These are phyloP conservation scores for Pygathrix nemaeus DNA, from an alignment of 2,113 vertebrate genomes.

Conservation along the genomic window DNA sequence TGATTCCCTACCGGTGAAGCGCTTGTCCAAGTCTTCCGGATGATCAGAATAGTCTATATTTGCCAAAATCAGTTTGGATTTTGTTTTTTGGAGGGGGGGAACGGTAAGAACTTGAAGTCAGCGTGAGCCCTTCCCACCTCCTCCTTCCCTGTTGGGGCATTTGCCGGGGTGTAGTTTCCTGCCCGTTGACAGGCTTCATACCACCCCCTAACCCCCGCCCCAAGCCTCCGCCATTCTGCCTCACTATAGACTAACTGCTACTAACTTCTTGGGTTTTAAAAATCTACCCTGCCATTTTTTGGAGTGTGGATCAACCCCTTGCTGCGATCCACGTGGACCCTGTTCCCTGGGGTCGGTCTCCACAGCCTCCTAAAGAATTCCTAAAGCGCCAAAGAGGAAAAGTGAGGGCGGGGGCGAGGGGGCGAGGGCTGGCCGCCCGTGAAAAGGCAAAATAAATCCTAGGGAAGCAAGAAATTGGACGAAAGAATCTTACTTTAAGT, in stretches of 20 bases:
- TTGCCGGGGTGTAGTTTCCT: not conserved
- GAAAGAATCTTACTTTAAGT: constrained; percentile 85
- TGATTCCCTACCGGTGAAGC: not conserved
- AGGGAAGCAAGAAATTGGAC: constrained; percentile 83
- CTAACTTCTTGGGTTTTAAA: constrained; percentile 76
- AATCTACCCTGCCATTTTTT: constrained; percentile 73
- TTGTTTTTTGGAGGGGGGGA: not conserved
- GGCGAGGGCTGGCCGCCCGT: constrained; percentile 62
- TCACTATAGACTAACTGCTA: constrained; percentile 76
- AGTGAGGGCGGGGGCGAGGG: not conserved
- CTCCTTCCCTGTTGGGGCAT: not conserved
- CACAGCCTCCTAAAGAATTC: constrained; percentile 78
- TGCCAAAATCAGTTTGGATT: not conserved
- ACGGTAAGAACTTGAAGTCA: not conserved
- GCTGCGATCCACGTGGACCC: constrained; percentile 87
- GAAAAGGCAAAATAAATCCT: constrained; percentile 82
- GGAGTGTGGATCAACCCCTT: constrained; percentile 82
- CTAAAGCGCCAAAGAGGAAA: constrained; percentile 77
- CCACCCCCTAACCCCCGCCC: not conserved
- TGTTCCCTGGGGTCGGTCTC: constrained; percentile 68
- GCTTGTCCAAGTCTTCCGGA: not conserved
- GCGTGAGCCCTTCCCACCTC: not conserved
- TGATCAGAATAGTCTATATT: not conserved
- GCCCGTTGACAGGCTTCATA: not conserved
- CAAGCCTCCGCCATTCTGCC: constrained; percentile 58